These are phyloP conservation scores for Cetonia aurata DNA, from an alignment of 2,888 invertebrate genomes.

Conservation along the genomic window DNA sequence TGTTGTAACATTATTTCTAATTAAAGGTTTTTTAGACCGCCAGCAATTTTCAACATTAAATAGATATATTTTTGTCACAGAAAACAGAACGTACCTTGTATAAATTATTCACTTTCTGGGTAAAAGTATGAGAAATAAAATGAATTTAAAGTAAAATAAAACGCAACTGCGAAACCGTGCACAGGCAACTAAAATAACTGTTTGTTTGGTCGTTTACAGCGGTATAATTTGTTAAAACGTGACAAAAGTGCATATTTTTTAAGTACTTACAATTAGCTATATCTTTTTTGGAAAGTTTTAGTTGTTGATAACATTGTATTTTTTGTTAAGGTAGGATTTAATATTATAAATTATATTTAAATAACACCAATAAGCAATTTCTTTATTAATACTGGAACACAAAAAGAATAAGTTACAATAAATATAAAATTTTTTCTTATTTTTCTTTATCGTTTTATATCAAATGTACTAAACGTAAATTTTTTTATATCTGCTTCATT, in stretches of 20 bases:
- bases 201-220: neutral
- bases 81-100: neutral
- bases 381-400: conserved; percentile 24
- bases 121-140: neutral
- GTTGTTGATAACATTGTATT: too few relatives aligned
- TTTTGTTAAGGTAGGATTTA: too few relatives aligned
- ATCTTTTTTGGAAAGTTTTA: neutral
- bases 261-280: neutral
- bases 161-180: neutral
- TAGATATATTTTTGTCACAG: neutral
- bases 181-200: neutral
- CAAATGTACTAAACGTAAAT: conserved; percentile 51
- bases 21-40: too few relatives aligned
- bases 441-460: conserved; percentile 51
- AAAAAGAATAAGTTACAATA: conserved; percentile 33
- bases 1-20: too few relatives aligned
- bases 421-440: neutral
- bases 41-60: too few relatives aligned
- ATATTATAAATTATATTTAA: neutral
- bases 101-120: conserved; percentile 1
- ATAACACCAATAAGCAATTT: neutral
- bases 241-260: conserved; percentile 1
- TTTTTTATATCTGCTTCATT: conserved; percentile 72
- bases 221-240: conserved; percentile 1
- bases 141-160: neutral